These are phyloP conservation scores for Pristionchus japonicus DNA, from an alignment of 2,888 invertebrate genomes.

Conservation along the genomic window DNA sequence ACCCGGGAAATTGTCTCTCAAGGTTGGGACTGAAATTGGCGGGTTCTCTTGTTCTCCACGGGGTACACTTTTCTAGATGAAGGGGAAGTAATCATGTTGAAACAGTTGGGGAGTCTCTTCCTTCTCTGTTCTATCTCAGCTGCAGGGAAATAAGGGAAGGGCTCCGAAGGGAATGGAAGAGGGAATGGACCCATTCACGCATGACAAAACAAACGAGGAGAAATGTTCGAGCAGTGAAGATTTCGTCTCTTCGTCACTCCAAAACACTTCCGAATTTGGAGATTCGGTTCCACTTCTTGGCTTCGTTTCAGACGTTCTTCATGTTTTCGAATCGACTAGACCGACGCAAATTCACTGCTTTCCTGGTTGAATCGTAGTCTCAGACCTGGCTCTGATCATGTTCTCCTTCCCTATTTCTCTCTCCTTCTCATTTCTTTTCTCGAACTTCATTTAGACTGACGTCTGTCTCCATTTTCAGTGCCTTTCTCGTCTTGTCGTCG, in stretches of 20 bases:
- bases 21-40: background rate
- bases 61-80: slow-evolving; percentile 1
- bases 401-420: background rate
- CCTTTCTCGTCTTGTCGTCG: background rate
- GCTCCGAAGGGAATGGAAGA: background rate
- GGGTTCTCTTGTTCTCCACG: background rate
- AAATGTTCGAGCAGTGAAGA: background rate
- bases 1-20: background rate
- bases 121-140: background rate
- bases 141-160: background rate
- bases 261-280: no score
- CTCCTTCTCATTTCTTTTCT: background rate
- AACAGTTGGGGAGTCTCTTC: background rate
- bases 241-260: background rate
- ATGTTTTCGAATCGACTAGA: background rate
- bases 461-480: background rate
- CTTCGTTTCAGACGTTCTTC: background rate
- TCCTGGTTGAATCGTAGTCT: no score
- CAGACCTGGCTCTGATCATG: no score
- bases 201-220: background rate
- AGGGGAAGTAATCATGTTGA: slow-evolving; percentile 21
- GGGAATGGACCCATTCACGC: background rate
- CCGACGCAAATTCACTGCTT: no score
- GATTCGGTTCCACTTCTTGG: background rate
- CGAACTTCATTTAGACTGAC: background rate